phyloP scores from a whole-genome alignment of 2,113 vertebrate genomes.

The Entomyzon cyanotis region DNA sequence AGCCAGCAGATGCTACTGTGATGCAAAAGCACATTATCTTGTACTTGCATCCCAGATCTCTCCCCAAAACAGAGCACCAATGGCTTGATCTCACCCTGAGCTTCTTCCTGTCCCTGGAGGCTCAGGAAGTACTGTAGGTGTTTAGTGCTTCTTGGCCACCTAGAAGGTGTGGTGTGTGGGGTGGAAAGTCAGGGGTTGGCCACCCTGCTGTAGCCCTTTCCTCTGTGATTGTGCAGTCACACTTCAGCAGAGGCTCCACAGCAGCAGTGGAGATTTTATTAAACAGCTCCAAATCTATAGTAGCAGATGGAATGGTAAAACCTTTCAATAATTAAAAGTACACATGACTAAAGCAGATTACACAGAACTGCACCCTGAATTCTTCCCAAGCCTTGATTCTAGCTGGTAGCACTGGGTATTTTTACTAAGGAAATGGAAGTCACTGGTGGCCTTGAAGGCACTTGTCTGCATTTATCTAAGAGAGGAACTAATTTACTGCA shows the following conservation, averaged over 20 bases:
- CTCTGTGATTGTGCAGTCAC: neutral
- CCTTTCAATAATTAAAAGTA: neutral
- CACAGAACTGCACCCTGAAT: neutral
- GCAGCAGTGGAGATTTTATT: neutral
- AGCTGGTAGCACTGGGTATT: neutral
- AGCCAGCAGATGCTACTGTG: neutral
- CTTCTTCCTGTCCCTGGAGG: neutral
- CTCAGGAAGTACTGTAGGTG: neutral
- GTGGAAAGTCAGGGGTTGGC: neutral
- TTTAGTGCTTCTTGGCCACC: neutral
- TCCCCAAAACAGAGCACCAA: neutral
- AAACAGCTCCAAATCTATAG: neutral
- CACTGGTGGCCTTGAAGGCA: constrained; percentile 1
- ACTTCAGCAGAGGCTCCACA: neutral
- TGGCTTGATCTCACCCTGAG: neutral
- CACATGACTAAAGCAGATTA: neutral
- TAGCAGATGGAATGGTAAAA: neutral
- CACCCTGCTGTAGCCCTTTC: neutral
- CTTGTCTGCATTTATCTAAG: constrained; percentile 20
- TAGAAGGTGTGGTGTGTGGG: neutral
- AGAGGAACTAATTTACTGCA: constrained; percentile 19
- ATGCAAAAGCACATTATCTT: neutral
- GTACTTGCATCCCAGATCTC: neutral
- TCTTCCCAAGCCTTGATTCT: neutral
- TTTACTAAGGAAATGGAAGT: neutral